These are phyloP conservation scores for Electrona antarctica DNA, from an alignment of 2,113 vertebrate species.

Conservation along the genomic window DNA sequence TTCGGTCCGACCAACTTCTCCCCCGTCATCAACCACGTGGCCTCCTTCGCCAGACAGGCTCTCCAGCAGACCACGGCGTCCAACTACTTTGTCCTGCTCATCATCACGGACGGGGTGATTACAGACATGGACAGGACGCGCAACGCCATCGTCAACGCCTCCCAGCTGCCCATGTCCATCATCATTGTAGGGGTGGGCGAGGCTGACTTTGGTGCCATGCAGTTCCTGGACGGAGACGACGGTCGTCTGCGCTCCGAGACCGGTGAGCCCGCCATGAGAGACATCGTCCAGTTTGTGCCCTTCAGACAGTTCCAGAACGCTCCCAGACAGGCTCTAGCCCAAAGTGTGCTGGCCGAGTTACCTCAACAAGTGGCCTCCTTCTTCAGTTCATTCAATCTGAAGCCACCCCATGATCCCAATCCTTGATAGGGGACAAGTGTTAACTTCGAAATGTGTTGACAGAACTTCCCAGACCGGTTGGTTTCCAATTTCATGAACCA, in stretches of 20 bases:
- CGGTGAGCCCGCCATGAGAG: constrained; percentile 82
- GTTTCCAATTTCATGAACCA: constrained; percentile 56
- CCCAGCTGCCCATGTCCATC: constrained; percentile 26
- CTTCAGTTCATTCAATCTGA: constrained; percentile 85
- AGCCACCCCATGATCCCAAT: constrained; percentile 80
- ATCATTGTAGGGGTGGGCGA: constrained; percentile 56
- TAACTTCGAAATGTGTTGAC: constrained; percentile 53
- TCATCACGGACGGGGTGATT: constrained; percentile 91
- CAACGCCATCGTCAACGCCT: constrained; percentile 84
- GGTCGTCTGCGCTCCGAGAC: constrained; percentile 77
- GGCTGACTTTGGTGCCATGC: constrained; percentile 76
- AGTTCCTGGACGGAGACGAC: constrained; percentile 86
- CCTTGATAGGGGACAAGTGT: constrained; percentile 53
- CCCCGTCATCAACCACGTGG: constrained; percentile 88
- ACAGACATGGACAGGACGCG: constrained; percentile 89
- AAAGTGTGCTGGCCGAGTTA: constrained; percentile 88
- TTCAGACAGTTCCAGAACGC: constrained; percentile 87
- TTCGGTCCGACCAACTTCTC: constrained; percentile 91
- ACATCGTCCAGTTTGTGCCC: constrained; percentile 91
- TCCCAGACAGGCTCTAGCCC: constrained; percentile 82
- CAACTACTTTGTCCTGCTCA: constrained; percentile 90
- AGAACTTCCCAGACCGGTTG: constrained; percentile 59
- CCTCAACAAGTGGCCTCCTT: constrained; percentile 89
- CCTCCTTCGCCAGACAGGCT: constrained; percentile 82
- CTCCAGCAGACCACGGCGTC: constrained; percentile 83